Evolutionary conservation across 2,113 vertebrate species (phyloP).

Genomic region (Mormyrus iriodes): DNA sequence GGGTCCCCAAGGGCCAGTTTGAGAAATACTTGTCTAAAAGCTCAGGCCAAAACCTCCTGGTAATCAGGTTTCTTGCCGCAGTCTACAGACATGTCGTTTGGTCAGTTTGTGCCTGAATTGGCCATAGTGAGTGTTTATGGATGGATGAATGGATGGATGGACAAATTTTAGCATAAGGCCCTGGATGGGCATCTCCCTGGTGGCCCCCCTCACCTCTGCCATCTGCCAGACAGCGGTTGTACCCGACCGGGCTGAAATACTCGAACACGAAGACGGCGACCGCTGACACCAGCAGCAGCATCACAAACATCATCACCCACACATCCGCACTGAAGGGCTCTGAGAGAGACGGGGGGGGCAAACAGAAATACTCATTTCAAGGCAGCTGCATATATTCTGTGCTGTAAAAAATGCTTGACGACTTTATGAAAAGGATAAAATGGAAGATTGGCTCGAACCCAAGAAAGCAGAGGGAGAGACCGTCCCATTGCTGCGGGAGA

Average conservation of each 20-base stretch:
- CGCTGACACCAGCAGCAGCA: conserved; percentile 94
- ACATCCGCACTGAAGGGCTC: conserved; percentile 98
- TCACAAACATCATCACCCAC: conserved; percentile 99
- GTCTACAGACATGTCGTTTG: background rate
- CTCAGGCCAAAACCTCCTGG: background rate
- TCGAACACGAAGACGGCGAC: conserved; percentile 95
- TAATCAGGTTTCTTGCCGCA: background rate
- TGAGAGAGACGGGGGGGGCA: conserved; percentile 42
- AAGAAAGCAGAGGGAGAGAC: conserved; percentile 97
- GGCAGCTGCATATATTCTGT: background rate
- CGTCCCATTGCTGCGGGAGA: conserved; percentile 96
- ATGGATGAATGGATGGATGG: background rate
- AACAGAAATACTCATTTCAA: background rate
- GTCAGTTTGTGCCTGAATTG: background rate
- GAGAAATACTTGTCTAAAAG: background rate
- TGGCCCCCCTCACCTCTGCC: conserved; percentile 85
- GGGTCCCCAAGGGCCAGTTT: background rate
- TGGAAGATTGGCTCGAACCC: conserved; percentile 59
- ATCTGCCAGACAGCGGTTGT: conserved; percentile 96
- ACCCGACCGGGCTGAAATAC: conserved; percentile 98
- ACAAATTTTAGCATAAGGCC: background rate
- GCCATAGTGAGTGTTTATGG: background rate
- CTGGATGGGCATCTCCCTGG: background rate
- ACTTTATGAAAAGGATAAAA: background rate
- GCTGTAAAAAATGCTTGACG: background rate